These are phyloP conservation scores for Clarias batrachus DNA, from an alignment of 2,113 vertebrate genomes.

Conservation along the genomic window DNA sequence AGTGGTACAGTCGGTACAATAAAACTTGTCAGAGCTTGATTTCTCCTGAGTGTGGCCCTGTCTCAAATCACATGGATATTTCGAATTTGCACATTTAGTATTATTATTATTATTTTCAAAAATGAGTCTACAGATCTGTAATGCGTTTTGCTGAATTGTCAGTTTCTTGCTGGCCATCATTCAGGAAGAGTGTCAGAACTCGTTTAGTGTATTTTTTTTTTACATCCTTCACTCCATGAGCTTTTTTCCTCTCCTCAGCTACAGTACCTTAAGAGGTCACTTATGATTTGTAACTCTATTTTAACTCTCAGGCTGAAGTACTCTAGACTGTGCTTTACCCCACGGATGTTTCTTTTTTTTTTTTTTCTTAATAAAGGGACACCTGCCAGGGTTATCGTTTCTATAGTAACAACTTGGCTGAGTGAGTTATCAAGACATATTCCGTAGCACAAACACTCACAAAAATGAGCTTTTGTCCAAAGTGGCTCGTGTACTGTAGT, in stretches of 20 bases:
- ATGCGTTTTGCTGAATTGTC: not conserved
- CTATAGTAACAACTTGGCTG: not conserved
- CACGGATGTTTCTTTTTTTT: not conserved
- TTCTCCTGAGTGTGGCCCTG: not conserved
- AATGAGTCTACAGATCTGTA: not conserved
- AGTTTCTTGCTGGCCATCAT: not conserved
- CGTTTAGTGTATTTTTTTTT: not conserved
- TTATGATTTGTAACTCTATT: not conserved
- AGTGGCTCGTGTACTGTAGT: not conserved
- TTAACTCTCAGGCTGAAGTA: not conserved
- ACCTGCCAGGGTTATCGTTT: not conserved
- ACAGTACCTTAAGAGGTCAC: not conserved
- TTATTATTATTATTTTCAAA: not conserved
- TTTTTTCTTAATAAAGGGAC: not conserved
- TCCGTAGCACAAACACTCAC: not conserved
- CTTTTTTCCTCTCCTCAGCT: too few relatives aligned
- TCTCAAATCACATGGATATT: not conserved
- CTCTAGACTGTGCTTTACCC: not conserved
- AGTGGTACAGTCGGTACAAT: not conserved
- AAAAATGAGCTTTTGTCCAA: not conserved
- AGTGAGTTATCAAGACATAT: not conserved
- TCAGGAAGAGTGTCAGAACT: conserved; percentile 13
- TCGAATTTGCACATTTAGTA: not conserved
- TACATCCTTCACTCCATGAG: not conserved
- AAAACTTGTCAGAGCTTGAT: not conserved